Base-by-base conservation (phyloP, 2,888 invertebrate genomes). In the Metalampra italica region DNA sequence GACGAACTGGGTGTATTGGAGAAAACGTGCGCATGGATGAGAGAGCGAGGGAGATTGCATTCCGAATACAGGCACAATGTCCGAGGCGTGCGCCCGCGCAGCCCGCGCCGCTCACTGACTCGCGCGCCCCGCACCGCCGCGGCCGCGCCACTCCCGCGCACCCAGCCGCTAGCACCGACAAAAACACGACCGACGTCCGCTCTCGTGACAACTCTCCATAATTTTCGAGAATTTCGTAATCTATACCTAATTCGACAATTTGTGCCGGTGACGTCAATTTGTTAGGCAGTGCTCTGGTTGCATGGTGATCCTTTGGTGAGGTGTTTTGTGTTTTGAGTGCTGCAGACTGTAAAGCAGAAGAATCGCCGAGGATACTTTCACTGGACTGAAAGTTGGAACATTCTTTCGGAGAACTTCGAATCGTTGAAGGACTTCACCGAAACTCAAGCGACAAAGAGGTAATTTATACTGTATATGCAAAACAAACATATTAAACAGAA, bases 301-400 rank as follows among this genome's bases (percentile, higher is more conserved):
- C 56, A 63, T 62, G 54, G 65, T 67, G 61, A 53, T 60, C 54
- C 54, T 52, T 41, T 46, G 36, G 61, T 63, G 62, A 52, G 68
- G 67, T 70, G 71, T 68, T 68, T 59, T 59, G 67, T 71, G 73
- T 66, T 60, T 63, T 62, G 59, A 69, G 75, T 78, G 76, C 64
- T 64, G 52, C 59, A 60, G 68, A 75, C 73, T 62, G 56, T 61
- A 51, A 57, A 60, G 59, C 72, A 81, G 81, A 78, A 81, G 79
- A 76, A 71, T 63, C 60, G 56, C 88, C 87, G 84, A 86, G 80
- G 79, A 80, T 81, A 88, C 88, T 89, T 89, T 89, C 88, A 89
- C 88, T 89, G 83, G 88, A 80, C 78, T 89, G 88, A 89, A 89
- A 89, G 88, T 89, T 78, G 69, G 72, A 81, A 80, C 68, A 82